Base-by-base conservation (phyloP, 2,888 invertebrate species). In the Andricus curvator region DNA sequence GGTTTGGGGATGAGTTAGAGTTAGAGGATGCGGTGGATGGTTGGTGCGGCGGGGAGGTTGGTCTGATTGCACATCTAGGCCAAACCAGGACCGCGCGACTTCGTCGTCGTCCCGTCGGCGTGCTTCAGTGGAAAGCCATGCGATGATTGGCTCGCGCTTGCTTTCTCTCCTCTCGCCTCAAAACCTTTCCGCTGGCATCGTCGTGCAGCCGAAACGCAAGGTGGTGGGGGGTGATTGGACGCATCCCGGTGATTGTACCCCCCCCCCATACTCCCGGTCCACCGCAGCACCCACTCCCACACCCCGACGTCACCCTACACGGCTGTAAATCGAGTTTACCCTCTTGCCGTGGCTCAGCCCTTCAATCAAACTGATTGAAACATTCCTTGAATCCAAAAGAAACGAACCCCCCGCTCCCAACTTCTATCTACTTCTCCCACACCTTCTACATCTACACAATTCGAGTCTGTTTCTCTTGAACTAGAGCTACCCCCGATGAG, bases 341-440 rank as follows among this genome's bases (percentile, higher is more conserved):
- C 93, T 92, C 92, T 92, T 92, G 92, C 92, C 91, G 91, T 90
- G 88, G 90, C 91, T 90, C 91, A 91, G 91, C 92, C 93, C 92
- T 92, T 92, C 93, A 92, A 92, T 92, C 92, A 92, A 92, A 92
- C 92, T 93, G 92, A 92, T 92, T 93, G 92, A 92, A 93, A 93
- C 92, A 92, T 92, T 92, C 92, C 92, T 92, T 92, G 92, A 92
- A 93, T 93, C 92, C 92, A 91, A 92, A 93, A 93, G 92, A 92
- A 91, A 93, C 92, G 92, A 92, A 91, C 89, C 90, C 88, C 87
- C 79, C 80, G 77, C 79, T 44, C 74, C 76, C 68, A 22, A 37
- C 56, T 51, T 33, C 33, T 33, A 64, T 74, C 74, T 41, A 67
- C 67, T 37, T 67, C 13, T 56, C 51, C 56, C 51, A 74, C 74